These are phyloP conservation scores for Balanococcus diminutus DNA, from an alignment of 2,888 invertebrate genomes.

Conservation along the genomic window DNA sequence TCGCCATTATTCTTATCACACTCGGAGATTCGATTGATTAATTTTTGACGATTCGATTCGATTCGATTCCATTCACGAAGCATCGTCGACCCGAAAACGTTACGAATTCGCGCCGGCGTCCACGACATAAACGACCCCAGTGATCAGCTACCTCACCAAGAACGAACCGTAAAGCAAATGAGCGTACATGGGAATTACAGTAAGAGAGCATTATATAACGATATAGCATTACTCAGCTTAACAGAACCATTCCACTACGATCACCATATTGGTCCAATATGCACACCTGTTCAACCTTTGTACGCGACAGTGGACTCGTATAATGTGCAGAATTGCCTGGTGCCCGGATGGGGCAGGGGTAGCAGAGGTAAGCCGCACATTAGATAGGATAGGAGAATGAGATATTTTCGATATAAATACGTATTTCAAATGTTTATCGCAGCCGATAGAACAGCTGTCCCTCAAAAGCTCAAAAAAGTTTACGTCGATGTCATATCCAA, in stretches of 20 bases:
- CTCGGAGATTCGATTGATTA: too few relatives aligned
- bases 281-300: slow-evolving; percentile 68
- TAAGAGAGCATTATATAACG: slow-evolving; percentile 70
- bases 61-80: neutral
- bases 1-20: too few relatives aligned
- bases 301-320: neutral
- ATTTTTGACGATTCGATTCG: too few relatives aligned
- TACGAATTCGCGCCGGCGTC: slow-evolving; percentile 73
- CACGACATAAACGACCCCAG: slow-evolving; percentile 77
- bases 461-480: neutral
- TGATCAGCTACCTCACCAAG: slow-evolving; percentile 73
- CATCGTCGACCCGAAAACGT: slow-evolving; percentile 39
- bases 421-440: neutral
- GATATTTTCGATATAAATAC: too few relatives aligned
- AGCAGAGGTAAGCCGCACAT: neutral
- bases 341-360: slow-evolving; percentile 71
- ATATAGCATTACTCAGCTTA: slow-evolving; percentile 71
- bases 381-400: too few relatives aligned
- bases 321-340: slow-evolving; percentile 67
- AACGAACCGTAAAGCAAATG: slow-evolving; percentile 65
- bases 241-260: slow-evolving; percentile 66
- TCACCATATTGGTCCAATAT: slow-evolving; percentile 74
- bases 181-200: slow-evolving; percentile 66
- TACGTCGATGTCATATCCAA: neutral
- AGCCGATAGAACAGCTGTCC: neutral